phyloP scores from a whole-genome alignment of 2,113 vertebrate species.

The Daubentonia madagascariensis region DNA sequence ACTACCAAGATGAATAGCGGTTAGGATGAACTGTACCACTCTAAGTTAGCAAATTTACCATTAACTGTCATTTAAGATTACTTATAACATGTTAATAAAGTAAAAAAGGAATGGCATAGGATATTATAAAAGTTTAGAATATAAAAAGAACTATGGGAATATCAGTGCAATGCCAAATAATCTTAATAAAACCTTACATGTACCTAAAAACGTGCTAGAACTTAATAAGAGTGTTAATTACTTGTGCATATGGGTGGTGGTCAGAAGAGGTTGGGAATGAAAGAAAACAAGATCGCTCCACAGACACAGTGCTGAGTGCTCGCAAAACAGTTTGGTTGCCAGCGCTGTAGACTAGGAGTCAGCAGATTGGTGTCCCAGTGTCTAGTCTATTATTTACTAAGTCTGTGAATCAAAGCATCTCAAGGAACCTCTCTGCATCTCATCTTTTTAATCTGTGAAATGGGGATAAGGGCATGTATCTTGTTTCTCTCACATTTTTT shows the following conservation, averaged over 20 bases:
- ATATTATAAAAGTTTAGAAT: not conserved
- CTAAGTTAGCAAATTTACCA: not conserved
- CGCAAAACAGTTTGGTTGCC: not conserved
- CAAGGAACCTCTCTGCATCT: not conserved
- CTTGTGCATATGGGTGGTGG: not conserved
- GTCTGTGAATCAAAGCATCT: not conserved
- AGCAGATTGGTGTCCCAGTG: rapidly evolving
- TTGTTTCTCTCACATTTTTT: not conserved
- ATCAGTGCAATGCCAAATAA: not conserved
- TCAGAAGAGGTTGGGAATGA: not conserved
- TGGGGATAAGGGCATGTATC: not conserved
- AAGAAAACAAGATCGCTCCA: not conserved
- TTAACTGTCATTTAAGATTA: not conserved
- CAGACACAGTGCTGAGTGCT: not conserved
- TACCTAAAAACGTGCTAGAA: not conserved
- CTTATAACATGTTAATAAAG: not conserved
- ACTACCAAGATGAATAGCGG: not conserved
- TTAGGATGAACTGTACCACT: not conserved
- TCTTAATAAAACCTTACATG: not conserved
- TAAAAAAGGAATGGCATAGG: not conserved
- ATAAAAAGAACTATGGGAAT: not conserved
- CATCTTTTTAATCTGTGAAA: not conserved
- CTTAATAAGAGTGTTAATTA: not conserved
- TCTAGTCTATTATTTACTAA: too few species aligned
- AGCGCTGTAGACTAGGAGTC: not conserved